A percentile compares a stretch with the other conserved stretches of the same genome.
These are phyloP conservation scores for Peromyscus attwateri DNA, from an alignment of 2,797 vertebrate species.

Conservation along the genomic window DNA sequence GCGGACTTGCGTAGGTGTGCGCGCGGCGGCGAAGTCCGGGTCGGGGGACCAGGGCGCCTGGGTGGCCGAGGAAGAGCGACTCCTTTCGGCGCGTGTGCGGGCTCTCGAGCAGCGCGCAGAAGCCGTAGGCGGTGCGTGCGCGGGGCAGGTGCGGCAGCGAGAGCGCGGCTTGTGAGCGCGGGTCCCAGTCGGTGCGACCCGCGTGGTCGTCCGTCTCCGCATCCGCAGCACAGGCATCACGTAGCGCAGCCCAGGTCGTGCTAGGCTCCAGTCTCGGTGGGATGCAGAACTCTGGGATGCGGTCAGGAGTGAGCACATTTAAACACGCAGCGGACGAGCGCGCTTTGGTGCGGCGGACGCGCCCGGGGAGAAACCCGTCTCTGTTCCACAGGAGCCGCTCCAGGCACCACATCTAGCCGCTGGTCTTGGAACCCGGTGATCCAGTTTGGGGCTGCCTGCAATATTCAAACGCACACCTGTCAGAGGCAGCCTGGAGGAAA, in stretches of 20 bases:
- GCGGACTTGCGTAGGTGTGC: slow-evolving; percentile 76
- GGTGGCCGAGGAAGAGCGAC: slow-evolving; percentile 90
- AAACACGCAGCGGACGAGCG: slow-evolving; percentile 78
- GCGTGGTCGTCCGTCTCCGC: slow-evolving; percentile 81
- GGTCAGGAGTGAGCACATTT: slow-evolving; percentile 93
- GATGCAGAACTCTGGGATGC: slow-evolving; percentile 95
- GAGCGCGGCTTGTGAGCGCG: slow-evolving; percentile 93
- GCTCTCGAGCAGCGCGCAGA: slow-evolving; percentile 96
- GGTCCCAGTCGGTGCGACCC: slow-evolving; percentile 92
- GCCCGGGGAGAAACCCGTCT: neutral
- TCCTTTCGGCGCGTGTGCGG: slow-evolving; percentile 94
- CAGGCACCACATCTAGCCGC: slow-evolving; percentile 75
- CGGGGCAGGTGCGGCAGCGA: slow-evolving; percentile 94
- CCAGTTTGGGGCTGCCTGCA: neutral
- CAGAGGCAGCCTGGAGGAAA: neutral
- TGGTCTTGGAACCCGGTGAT: neutral
- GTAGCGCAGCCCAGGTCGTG: neutral
- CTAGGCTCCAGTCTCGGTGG: slow-evolving; percentile 88
- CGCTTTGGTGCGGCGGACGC: neutral
- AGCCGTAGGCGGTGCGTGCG: slow-evolving; percentile 96
- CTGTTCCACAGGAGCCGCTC: slow-evolving; percentile 67
- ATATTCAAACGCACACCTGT: neutral
- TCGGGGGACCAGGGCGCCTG: neutral
- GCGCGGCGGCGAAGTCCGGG: slow-evolving; percentile 57
- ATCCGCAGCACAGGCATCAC: neutral